Base-by-base conservation (phyloP, 2,797 vertebrate genomes). In the Cephalopachus bancanus region DNA sequence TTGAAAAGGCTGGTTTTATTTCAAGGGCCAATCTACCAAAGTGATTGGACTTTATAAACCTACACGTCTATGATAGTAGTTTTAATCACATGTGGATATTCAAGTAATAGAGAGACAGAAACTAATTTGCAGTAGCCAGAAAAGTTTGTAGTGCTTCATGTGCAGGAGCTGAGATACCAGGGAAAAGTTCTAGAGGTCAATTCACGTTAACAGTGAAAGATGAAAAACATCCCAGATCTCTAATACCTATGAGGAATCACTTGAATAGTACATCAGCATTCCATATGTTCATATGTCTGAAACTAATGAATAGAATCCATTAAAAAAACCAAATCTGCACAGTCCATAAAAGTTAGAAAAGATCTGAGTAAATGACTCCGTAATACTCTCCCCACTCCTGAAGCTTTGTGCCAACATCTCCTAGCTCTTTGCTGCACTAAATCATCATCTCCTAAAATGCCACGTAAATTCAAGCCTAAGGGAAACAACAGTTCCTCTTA, bases 1-100 rank as follows among this genome's bases (percentile, higher is more conserved):
- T n/a, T 83, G 67, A 88, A 96, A 96, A 64, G 64, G 6, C 19
- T 65, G 26, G 30, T n/a, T 95, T 78, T 84, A 81, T 75, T 87
- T 90, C 71, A 95, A 87, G 55, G 60, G 80, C 28, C 53, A 65
- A 53, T 12, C 10, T 83, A 95, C 33, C 55, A 60, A 95, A 90
- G 92, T 88, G 78, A 95, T 14, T 62, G 7, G 79, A 93, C 88
- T 71, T 55, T 89, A 60, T 81, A 62, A 76, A 33, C 37, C n/a
- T 83, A 65, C n/a, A 89, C 20, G 30, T 78, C 20, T 64, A 33
- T 49, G 91, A 94, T 14, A 17, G 37, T 78, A 94, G 55, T 74
- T 95, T 33, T 85, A 59, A 91, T 92, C 79, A 64, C 11, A 65
- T 49, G 30, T 44, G 11, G 30, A 75, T n/a, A 86, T 22, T 81